These are phyloP conservation scores for Drosophila leontia DNA, from an alignment of 1,140 invertebrate species.

Conservation along the genomic window DNA sequence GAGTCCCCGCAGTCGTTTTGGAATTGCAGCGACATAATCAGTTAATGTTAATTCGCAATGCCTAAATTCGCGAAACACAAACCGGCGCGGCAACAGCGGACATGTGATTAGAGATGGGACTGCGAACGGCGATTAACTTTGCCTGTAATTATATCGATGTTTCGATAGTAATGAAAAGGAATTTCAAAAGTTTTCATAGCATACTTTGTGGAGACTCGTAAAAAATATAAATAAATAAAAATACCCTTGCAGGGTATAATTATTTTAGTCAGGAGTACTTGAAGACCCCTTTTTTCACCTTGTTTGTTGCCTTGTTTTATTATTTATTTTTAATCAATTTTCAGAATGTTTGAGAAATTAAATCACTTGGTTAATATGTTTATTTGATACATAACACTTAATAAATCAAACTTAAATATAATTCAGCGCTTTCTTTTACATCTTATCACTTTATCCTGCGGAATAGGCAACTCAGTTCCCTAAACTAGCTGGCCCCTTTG, in stretches of 20 bases:
- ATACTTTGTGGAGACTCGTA: too few relatives aligned
- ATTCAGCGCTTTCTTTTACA: neutral
- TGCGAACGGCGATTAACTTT: too few relatives aligned
- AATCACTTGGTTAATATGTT: neutral
- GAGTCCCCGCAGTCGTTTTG: conserved; percentile 79
- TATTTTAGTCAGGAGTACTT: too few relatives aligned
- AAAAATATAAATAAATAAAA: too few relatives aligned
- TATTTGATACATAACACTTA: neutral
- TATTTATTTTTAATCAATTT: neutral
- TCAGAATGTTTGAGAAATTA: neutral
- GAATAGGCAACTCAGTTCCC: neutral
- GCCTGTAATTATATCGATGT: too few relatives aligned
- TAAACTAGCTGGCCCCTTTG: neutral
- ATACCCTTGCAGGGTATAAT: too few relatives aligned
- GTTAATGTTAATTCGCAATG: conserved; percentile 18
- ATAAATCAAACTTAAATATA: conserved; percentile 1
- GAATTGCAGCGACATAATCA: conserved; percentile 71
- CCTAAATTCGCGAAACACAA: conserved; percentile 30
- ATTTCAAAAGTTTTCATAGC: too few relatives aligned
- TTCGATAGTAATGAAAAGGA: too few relatives aligned
- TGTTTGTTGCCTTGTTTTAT: too few relatives aligned
- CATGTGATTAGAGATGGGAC: conserved; percentile 1
- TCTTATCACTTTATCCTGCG: neutral
- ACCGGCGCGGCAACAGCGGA: conserved; percentile 27
- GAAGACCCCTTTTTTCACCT: too few relatives aligned